phyloP scores from a whole-genome alignment of 2,113 vertebrate genomes.

The Orientallactaga bullata region DNA sequence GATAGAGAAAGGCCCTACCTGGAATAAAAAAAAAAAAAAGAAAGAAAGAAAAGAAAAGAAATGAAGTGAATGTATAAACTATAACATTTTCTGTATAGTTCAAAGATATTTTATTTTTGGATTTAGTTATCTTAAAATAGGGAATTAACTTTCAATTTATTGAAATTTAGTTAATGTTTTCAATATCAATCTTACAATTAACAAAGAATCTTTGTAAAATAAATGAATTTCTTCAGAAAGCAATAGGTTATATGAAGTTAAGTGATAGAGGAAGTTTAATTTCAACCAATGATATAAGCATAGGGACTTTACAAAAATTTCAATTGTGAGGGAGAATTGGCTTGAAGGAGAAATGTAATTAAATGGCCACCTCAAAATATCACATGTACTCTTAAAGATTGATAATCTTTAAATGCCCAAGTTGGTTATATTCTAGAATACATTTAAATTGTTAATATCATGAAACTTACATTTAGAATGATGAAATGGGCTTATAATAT shows the following conservation, averaged over 20 bases:
- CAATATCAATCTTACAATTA: conserved; percentile 1
- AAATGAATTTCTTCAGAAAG: conserved; percentile 43
- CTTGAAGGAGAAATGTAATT: conserved; percentile 67
- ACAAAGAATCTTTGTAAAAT: conserved; percentile 7
- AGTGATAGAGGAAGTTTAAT: conserved; percentile 37
- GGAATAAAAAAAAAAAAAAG: no score
- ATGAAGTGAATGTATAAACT: background rate
- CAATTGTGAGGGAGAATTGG: conserved; percentile 53
- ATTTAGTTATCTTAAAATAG: background rate
- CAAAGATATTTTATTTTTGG: conserved; percentile 20
- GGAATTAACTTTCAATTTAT: conserved; percentile 39
- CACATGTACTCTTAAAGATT: background rate
- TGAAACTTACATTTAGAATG: conserved; percentile 57
- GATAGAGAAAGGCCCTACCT: no score
- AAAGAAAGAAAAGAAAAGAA: no score
- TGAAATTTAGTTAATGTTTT: conserved; percentile 20
- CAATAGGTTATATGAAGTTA: conserved; percentile 3
- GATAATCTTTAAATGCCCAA: conserved; percentile 72
- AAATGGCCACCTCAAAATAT: conserved; percentile 64
- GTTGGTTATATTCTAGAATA: conserved; percentile 78
- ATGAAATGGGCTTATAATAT: conserved; percentile 73
- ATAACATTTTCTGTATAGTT: conserved; percentile 35
- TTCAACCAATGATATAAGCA: conserved; percentile 20
- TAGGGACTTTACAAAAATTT: conserved; percentile 1
- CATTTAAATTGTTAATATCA: conserved; percentile 75